A percentile compares a stretch with the other conserved stretches of the same genome.
These are phyloP conservation scores for Ephialtes manifestator DNA, from an alignment of 2,888 invertebrate species.

Conservation along the genomic window DNA sequence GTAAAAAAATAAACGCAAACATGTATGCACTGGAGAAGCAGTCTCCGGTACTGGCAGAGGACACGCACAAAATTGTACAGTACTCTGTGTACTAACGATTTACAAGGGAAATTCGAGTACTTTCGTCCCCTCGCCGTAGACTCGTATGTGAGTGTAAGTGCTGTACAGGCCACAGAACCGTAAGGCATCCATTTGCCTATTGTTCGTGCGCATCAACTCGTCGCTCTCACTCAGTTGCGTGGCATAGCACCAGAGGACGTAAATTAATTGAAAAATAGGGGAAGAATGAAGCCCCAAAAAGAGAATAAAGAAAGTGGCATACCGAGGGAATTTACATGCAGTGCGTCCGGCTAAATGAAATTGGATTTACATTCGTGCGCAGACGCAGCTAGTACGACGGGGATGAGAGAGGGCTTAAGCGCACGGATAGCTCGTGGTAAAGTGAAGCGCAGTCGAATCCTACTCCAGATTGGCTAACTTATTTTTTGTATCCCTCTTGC, in stretches of 20 bases:
- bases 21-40: slow-evolving; percentile 47
- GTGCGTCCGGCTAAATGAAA: slow-evolving; percentile 67
- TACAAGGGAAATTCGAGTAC: slow-evolving; percentile 70
- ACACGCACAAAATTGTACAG: slow-evolving; percentile 59
- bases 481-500: slow-evolving; percentile 14
- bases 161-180: slow-evolving; percentile 45
- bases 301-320: slow-evolving; percentile 59
- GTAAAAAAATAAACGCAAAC: slow-evolving; percentile 39
- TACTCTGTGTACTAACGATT: slow-evolving; percentile 64
- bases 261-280: slow-evolving; percentile 57
- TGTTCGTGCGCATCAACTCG: slow-evolving; percentile 8
- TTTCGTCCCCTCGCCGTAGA: slow-evolving; percentile 38
- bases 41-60: slow-evolving; percentile 45
- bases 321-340: slow-evolving; percentile 64
- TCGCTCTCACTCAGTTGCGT: slow-evolving; percentile 27
- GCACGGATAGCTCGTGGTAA: background rate
- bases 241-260: slow-evolving; percentile 30
- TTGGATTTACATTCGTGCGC: slow-evolving; percentile 67
- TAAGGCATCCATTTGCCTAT: slow-evolving; percentile 14
- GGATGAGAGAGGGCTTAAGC: slow-evolving; percentile 40
- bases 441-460: slow-evolving; percentile 33
- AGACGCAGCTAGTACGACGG: slow-evolving; percentile 38
- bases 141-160: slow-evolving; percentile 33
- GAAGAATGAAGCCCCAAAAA: slow-evolving; percentile 66
- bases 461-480: slow-evolving; percentile 47